Conservation (phyloP, 1,140 invertebrate species). For the Drosophila simulans region DNA sequence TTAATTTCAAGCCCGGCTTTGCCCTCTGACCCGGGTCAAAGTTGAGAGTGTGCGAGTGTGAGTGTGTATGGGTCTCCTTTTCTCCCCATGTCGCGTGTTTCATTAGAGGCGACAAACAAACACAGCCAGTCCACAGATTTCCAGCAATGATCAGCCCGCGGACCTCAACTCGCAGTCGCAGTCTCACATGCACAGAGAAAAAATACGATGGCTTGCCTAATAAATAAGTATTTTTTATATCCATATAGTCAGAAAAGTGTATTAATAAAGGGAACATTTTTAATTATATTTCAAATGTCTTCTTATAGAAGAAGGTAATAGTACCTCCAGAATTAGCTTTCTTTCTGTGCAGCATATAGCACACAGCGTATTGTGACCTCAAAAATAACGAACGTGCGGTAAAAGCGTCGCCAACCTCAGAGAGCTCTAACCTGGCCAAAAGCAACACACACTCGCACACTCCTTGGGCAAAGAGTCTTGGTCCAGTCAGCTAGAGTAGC, state of each 20-base stretch:
- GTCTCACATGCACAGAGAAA: slow-evolving; percentile 21
- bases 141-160: slow-evolving; percentile 72
- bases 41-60: slow-evolving; percentile 61
- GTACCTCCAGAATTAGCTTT: too few species aligned
- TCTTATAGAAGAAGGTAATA: too few species aligned
- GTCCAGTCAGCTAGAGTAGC: slow-evolving; percentile 63
- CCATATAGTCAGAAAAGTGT: background rate
- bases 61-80: slow-evolving; percentile 28
- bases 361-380: slow-evolving; percentile 77
- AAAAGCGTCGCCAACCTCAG: slow-evolving; percentile 80
- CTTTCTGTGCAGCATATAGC: slow-evolving; percentile 22
- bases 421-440: slow-evolving; percentile 52
- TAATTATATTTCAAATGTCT: too few species aligned
- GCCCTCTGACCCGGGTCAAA: slow-evolving; percentile 78
- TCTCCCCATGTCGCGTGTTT: slow-evolving; percentile 74
- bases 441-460: slow-evolving; percentile 47
- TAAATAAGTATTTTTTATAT: background rate
- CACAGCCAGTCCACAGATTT: slow-evolving; percentile 71
- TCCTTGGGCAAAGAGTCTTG: slow-evolving; percentile 55
- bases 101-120: slow-evolving; percentile 82
- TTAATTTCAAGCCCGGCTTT: slow-evolving; percentile 75
- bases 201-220: background rate
- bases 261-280: background rate
- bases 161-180: slow-evolving; percentile 35
- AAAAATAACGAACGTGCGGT: slow-evolving; percentile 84